phyloP scores from a whole-genome alignment of 2,113 vertebrate genomes.

The Macrotus californicus region DNA sequence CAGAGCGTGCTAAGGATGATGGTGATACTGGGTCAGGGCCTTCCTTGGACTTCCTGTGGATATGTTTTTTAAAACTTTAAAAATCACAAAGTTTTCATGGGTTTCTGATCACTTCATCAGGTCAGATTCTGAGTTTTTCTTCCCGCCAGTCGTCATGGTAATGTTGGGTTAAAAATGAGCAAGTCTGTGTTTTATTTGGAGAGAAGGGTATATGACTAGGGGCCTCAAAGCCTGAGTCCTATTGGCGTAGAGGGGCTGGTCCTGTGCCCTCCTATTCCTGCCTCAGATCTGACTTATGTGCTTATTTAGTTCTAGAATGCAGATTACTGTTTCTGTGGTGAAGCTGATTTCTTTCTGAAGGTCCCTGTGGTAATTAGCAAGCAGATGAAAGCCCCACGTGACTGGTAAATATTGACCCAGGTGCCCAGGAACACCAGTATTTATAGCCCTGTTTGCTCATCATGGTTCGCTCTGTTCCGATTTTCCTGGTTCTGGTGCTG shows the following conservation, averaged over 20 bases:
- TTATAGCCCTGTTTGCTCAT: neutral
- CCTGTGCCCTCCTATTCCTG: neutral
- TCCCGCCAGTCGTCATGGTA: neutral
- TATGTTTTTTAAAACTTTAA: neutral
- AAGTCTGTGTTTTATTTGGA: neutral
- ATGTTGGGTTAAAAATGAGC: neutral
- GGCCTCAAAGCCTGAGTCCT: neutral
- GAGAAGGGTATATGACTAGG: neutral
- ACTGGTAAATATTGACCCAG: neutral
- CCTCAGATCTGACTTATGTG: neutral
- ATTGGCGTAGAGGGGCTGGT: neutral
- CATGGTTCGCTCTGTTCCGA: neutral
- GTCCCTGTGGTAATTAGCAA: conserved; percentile 13
- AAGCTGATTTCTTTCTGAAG: conserved; percentile 19
- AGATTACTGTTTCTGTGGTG: neutral
- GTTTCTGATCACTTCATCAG: neutral
- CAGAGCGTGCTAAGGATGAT: neutral
- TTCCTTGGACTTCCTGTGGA: neutral
- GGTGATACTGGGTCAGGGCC: neutral
- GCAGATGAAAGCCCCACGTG: neutral
- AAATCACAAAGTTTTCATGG: neutral
- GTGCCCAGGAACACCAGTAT: neutral
- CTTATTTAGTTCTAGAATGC: neutral
- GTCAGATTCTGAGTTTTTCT: neutral
- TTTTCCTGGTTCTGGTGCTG: neutral